Base-by-base conservation (phyloP, 2,888 invertebrate genomes). In the Drosophila melanosoma region DNA sequence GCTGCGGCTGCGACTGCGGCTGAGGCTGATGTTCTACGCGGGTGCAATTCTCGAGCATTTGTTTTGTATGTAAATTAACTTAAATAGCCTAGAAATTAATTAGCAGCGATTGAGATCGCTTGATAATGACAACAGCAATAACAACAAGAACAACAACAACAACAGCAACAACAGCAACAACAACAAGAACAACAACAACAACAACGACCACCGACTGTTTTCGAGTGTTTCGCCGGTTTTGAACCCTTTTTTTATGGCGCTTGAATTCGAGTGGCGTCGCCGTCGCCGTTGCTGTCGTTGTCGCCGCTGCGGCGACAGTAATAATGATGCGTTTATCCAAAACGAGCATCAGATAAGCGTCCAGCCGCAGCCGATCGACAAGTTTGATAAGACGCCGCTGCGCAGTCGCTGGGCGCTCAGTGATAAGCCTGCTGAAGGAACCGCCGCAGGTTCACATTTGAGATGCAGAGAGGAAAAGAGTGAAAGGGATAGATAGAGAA, bases 321-420 rank as follows among this genome's bases (percentile, higher is more conserved):
- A 91, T 91, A 90, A 90, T 90, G 91, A 90, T 91, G 91, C 90
- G 90, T 91, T 90, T 90, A 90, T 90, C 90, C 90, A 86, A 89
- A 90, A 90, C 91, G 88, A 90, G 90, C 90, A 90, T 90, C 90
- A 90, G 90, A 90, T 90, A 90, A 90, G 90, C 81, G 76, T 70
- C 74, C 69, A 71, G 69, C 61, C 69, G 52, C 67, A 74, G 79
- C 72, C 83, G 90, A 90, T 90, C 90, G 91, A 90, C 90, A 91
- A 85, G 81, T 81, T 86, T 89, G 90, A 90, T 90, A 90, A 90
- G 86, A 59, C 69, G 74, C 73, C 68, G 71, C 69, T 49, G 68
- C 74, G 74, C 70, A 70, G 76, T 74, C 76, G 74, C 77, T 72
- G 78, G 73, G 73, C 78, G 87, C 79, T 76, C 79, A 80, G 65